Evolutionary conservation across 1,140 invertebrate species (phyloP), one percentile per base, ranked within the genome.

Genomic region (Ruditapes philippinarum): DNA sequence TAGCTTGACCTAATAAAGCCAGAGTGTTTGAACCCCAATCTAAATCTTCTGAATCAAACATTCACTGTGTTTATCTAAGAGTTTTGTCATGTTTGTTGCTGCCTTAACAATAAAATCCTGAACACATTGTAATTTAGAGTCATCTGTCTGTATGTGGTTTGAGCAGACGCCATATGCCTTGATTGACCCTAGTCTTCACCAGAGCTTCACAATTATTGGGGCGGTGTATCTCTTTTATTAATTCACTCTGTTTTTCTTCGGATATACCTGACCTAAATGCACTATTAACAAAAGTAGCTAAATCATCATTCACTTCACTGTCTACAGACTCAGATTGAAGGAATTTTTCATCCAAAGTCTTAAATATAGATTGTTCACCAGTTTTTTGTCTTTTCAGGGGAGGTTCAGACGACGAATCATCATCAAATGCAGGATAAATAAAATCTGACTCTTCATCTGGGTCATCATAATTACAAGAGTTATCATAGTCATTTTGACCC

Each of bases 101-200:
- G 82, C 82, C 36, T 84, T 84, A n/a, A 84, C 40, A 0, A 74
- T 0, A 4, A 49, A 31, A 38, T 38, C 40, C 25, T 84, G 82
- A 33, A 84, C 14, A 5, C 65, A 22, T 19, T 57, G n/a, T 38
- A 84, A 73, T 54, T 42, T 51, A 17, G 40, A 17, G n/a, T 85
- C 82, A 28, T 85, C 82, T 7, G 82, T 60, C 38, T 74, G 68
- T 33, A 42, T 85, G 28, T 51, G 36, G 19, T 57, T 85, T 85
- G 3, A 85, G 40, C 22, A 84, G 33, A 25, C 82, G 38, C 82
- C 82, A 84, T 38, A 84, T 84, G 25, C 82, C 82, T 19, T 51
- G 65, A 49, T 84, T 84, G 36, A 73, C 82, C 14, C 82, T 14
- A 14, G 82, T 84, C 36, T 84, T 84, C 42, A 84, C 82, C 22